Conservation (phyloP, 2,888 invertebrate genomes). For the Phania funesta region DNA sequence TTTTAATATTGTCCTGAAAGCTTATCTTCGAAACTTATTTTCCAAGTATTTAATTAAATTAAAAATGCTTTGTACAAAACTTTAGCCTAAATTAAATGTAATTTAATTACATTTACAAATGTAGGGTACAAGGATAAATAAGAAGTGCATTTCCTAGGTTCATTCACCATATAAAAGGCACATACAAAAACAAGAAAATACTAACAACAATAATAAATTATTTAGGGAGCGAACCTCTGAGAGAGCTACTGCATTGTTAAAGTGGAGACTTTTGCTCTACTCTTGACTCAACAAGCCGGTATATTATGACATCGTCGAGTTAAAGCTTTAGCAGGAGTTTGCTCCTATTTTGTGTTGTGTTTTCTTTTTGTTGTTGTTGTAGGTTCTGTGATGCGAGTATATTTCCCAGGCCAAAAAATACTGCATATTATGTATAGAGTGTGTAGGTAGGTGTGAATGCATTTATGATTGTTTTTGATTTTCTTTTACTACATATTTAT, state of each 20-base stretch:
- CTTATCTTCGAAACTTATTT: too few species aligned
- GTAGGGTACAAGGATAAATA: conserved; percentile 58
- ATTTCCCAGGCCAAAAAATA: conserved; percentile 61
- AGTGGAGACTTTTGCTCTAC: conserved; percentile 40
- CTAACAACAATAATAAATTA: conserved; percentile 34
- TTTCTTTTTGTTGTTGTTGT: conserved; percentile 27
- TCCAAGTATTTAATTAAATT: neutral
- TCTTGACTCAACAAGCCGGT: conserved; percentile 28
- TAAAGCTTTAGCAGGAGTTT: conserved; percentile 23
- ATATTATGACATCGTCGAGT: neutral
- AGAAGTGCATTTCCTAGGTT: conserved; percentile 67
- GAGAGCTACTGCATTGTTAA: conserved; percentile 1
- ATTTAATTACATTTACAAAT: conserved; percentile 25
- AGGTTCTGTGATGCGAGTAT: conserved; percentile 10
- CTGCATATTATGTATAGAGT: conserved; percentile 7
- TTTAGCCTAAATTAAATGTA: conserved; percentile 14
- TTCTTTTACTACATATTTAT: too few species aligned
- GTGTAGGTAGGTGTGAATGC: conserved; percentile 14
- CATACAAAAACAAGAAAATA: neutral
- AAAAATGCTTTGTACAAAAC: neutral
- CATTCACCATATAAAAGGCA: conserved; percentile 67
- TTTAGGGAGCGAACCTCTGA: conserved; percentile 13
- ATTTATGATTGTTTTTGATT: conserved; percentile 27
- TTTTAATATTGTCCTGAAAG: too few species aligned
- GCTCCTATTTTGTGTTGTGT: conserved; percentile 39